phyloP scores from a whole-genome alignment of 2,113 vertebrate genomes.

The Passer montanus region DNA sequence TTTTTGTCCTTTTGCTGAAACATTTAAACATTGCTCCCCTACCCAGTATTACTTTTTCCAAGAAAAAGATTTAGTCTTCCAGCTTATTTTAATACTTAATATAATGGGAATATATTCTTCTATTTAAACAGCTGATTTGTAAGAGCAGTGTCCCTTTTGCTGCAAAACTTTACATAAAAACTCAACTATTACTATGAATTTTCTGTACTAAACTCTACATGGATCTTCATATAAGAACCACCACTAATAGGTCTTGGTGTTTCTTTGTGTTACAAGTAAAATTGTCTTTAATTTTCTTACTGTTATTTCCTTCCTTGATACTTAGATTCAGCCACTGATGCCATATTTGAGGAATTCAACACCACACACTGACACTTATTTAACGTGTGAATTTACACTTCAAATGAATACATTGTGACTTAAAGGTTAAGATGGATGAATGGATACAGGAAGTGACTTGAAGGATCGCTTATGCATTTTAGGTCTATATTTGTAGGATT shows the following conservation, averaged over 20 bases:
- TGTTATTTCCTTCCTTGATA: background rate
- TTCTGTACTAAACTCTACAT: background rate
- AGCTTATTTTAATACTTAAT: background rate
- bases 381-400: background rate
- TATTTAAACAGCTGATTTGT: background rate
- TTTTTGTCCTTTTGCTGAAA: background rate
- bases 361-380: background rate
- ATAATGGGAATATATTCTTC: background rate
- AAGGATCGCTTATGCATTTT: background rate
- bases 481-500: background rate
- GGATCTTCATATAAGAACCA: background rate
- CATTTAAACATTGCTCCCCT: background rate
- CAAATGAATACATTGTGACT: background rate
- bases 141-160: background rate
- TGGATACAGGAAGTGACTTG: background rate
- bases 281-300: background rate
- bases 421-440: background rate
- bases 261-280: background rate
- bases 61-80: background rate
- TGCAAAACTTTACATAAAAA: background rate
- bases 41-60: background rate
- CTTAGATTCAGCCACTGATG: background rate
- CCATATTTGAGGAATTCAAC: background rate
- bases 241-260: background rate
- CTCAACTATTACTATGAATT: background rate